Conservation (phyloP, 2,888 invertebrate species). For the Microplitis deprimator region DNA sequence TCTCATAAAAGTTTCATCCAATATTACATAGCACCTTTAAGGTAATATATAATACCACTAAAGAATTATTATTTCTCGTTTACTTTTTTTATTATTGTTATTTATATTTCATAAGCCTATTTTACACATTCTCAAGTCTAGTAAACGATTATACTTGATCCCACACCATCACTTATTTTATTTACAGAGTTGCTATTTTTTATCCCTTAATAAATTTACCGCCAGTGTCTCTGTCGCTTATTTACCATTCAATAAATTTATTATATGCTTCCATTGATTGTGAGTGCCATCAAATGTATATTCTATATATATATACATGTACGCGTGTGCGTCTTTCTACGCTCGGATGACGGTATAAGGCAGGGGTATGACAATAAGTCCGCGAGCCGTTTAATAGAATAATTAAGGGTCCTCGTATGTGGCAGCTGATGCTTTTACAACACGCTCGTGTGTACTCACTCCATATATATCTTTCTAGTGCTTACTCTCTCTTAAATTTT, state of each 20-base stretch:
- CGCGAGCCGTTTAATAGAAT: conserved; percentile 70
- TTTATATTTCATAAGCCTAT: not conserved
- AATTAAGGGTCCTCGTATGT: conserved; percentile 68
- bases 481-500: conserved; percentile 32
- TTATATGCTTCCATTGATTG: not conserved
- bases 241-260: not conserved
- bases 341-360: conserved; percentile 24
- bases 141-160: not conserved
- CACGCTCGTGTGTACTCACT: conserved; percentile 46
- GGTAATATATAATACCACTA: not conserved
- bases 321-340: conserved; percentile 43
- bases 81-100: not conserved
- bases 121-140: not conserved
- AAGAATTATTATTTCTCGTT: not conserved
- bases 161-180: not conserved
- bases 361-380: conserved; percentile 64
- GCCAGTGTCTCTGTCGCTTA: not conserved
- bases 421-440: conserved; percentile 66
- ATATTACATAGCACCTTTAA: not conserved
- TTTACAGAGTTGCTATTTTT: not conserved
- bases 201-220: not conserved
- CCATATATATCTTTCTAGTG: conserved; percentile 31
- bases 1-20: not conserved
- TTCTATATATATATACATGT: too few relatives aligned
- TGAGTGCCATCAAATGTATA: not conserved